phyloP scores from a whole-genome alignment of 2,797 vertebrate species.

The Alectoris magna region DNA sequence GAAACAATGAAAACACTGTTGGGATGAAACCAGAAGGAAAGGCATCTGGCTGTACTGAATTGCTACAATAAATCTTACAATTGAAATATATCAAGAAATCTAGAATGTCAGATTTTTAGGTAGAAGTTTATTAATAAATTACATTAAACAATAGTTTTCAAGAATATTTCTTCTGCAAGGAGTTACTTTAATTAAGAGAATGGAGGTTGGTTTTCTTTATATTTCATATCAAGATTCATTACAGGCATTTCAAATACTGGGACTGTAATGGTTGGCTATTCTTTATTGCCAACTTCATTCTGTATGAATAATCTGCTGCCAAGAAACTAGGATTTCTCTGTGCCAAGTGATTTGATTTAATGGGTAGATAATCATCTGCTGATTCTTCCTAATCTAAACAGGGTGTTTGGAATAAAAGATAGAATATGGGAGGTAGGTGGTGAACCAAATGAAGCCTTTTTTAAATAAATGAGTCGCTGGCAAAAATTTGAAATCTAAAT shows the following conservation, averaged over 20 bases:
- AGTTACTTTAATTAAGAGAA: neutral
- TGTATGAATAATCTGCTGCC: slow-evolving; percentile 49
- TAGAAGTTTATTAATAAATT: slow-evolving; percentile 26
- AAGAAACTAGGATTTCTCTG: neutral
- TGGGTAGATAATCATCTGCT: slow-evolving; percentile 51
- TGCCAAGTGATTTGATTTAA: slow-evolving; percentile 62
- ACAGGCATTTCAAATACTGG: slow-evolving; percentile 38
- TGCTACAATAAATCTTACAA: slow-evolving; percentile 35
- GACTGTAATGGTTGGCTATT: slow-evolving; percentile 26
- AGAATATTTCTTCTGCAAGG: neutral
- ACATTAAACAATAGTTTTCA: slow-evolving; percentile 13
- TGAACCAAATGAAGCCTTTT: neutral
- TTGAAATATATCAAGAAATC: slow-evolving; percentile 31
- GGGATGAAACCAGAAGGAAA: slow-evolving; percentile 24
- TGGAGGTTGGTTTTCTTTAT: neutral
- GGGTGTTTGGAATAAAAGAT: slow-evolving; percentile 33
- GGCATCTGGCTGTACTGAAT: neutral
- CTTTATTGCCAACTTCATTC: slow-evolving; percentile 49
- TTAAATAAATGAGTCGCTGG: neutral
- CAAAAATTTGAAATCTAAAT: slow-evolving; percentile 5
- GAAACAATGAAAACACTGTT: neutral
- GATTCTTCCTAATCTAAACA: slow-evolving; percentile 48
- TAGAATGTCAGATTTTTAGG: neutral
- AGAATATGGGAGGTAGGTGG: slow-evolving; percentile 3
- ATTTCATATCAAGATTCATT: slow-evolving; percentile 41